Percentiles rank a stretch among this genome's conserved stretches.
Evolutionary conservation across 2,888 invertebrate genomes (phyloP).

Genomic region (Allophyes oxyacanthae): DNA sequence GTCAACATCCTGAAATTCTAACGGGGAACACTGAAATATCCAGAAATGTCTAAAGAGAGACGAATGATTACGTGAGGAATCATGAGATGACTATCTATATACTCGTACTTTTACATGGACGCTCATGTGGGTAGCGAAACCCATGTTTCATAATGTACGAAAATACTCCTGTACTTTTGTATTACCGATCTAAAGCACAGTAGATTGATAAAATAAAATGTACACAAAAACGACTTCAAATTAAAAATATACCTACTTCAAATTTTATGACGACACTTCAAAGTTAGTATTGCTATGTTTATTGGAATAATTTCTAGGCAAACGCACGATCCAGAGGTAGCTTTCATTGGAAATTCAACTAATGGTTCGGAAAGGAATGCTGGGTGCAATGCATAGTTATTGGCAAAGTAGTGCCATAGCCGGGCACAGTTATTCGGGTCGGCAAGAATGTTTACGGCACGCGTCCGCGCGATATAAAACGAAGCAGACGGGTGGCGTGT

Average conservation of each 20-base stretch:
- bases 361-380: constrained; percentile 64
- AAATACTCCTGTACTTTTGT: too few relatives aligned
- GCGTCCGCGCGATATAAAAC: constrained; percentile 57
- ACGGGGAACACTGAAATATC: too few relatives aligned
- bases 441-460: constrained; percentile 66
- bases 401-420: constrained; percentile 61
- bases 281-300: constrained; percentile 3
- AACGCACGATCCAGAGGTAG: constrained; percentile 19
- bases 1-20: too few relatives aligned
- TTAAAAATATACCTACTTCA: neutral
- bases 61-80: too few relatives aligned
- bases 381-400: constrained; percentile 66
- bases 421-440: constrained; percentile 64
- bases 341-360: constrained; percentile 58
- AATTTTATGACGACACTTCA: neutral
- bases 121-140: too few relatives aligned
- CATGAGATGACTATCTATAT: too few relatives aligned
- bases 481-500: constrained; percentile 52
- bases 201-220: too few relatives aligned
- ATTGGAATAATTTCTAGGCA: constrained; percentile 11
- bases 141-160: too few relatives aligned
- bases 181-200: too few relatives aligned
- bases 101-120: too few relatives aligned
- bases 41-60: too few relatives aligned
- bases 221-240: too few relatives aligned